Base-by-base conservation (phyloP, 2,888 invertebrate species). In the Pammene fasciana region DNA sequence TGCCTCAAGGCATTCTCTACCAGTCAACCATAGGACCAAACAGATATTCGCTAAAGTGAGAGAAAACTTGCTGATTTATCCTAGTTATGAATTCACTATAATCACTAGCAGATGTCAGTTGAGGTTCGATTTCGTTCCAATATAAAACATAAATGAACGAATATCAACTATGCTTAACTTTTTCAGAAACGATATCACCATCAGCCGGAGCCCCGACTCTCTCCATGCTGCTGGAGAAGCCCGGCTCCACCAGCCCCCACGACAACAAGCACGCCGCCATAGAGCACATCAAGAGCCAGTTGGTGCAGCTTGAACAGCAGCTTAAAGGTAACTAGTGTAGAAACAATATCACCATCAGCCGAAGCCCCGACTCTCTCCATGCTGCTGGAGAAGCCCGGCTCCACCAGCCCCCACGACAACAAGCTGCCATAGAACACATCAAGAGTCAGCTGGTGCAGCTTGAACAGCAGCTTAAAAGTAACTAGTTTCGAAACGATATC, bases 351-450 rank as follows among this genome's bases (percentile, higher is more conserved):
- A 1, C 95, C 95, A 0, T 95, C 95, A 0, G 94, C 94, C 65
- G 95, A 95, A 0, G 96, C 96, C 0, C 96, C 96, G 0, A 96
- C 96, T 0, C 86, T 96, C 0, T 96, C 96, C 0, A 95, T 95
- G 94, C 85, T 96, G 10, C 85, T 96, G 8, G 96, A 95, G 73
- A 93, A 93, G 73, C 90, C 93, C 68, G 86, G 87, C 68, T 73
- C 85, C 38, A 85, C 89, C 13, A 74, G 75, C 52, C 76, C 77
- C 6, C 86, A 86, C 45, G 88, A 89, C 72, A 86, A 82, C 73
- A 88, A 90, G 65, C 90, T 0, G 92, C 92, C 48, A 92, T 92
- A 5, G 93, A 93, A 45, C 91, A 92, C 48, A 92, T 92, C 72
- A 92, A 92, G 79, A 91, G 86, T 38, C 90, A 93, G 54, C 74